A percentile compares a stretch with the other conserved stretches of the same genome.
phyloP scores from a whole-genome alignment of 1,140 invertebrate genomes.

The Achatina immaculata region DNA sequence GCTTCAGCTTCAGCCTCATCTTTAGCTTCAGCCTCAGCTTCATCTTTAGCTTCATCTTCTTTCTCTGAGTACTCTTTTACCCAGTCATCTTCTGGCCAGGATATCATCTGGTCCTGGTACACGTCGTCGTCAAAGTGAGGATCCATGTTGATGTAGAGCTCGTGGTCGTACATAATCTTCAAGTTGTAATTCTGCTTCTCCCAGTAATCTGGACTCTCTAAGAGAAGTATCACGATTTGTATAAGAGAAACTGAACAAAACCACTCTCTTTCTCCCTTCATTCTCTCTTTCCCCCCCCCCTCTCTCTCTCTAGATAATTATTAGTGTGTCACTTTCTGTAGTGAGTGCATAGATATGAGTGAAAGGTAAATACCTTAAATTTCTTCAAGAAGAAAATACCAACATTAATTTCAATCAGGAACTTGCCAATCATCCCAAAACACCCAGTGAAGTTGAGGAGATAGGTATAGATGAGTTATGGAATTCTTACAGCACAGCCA shows the following conservation, averaged over 20 bases:
- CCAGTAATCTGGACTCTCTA: constrained; percentile 8
- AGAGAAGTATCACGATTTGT: neutral
- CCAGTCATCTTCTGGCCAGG: constrained; percentile 8
- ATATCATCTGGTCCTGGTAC: neutral
- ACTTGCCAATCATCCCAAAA: too few species aligned
- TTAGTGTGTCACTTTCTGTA: too few species aligned
- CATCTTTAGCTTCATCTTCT: neutral
- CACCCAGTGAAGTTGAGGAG: too few species aligned
- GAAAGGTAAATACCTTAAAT: neutral
- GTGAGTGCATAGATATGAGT: too few species aligned
- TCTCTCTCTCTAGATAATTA: too few species aligned
- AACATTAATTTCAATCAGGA: too few species aligned
- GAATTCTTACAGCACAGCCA: too few species aligned
- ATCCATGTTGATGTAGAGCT: neutral
- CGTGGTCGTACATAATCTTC: constrained; percentile 16
- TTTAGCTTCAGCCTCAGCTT: neutral
- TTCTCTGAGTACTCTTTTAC: neutral
- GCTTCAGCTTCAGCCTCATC: neutral
- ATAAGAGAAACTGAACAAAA: neutral
- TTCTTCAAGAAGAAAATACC: too few species aligned
- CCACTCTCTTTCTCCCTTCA: neutral
- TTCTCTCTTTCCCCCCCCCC: neutral
- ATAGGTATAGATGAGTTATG: too few species aligned
- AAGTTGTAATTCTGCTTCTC: constrained; percentile 13
- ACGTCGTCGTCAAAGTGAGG: neutral